phyloP scores from a whole-genome alignment of 2,113 vertebrate genomes.

The Hippocampus barbouri region DNA sequence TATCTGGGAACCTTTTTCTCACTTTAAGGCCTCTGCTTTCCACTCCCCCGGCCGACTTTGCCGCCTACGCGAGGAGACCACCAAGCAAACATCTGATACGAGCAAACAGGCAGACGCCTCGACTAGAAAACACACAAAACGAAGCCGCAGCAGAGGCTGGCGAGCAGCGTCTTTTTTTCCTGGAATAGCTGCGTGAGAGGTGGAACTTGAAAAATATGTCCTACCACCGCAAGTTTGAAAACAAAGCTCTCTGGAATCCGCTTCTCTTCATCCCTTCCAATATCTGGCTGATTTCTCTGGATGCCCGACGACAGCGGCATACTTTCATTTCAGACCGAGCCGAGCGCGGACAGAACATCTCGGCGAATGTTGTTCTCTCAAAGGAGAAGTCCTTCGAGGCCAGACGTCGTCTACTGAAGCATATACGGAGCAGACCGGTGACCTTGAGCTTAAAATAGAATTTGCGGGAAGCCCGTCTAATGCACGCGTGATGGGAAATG shows the following conservation, averaged over 20 bases:
- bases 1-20: constrained; percentile 14
- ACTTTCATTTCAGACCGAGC: constrained; percentile 17
- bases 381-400: neutral
- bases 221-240: constrained; percentile 63
- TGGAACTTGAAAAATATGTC: constrained; percentile 46
- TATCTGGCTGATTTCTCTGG: constrained; percentile 40
- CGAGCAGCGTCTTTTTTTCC: constrained; percentile 46
- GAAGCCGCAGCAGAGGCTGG: neutral
- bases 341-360: constrained; percentile 19
- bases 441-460: constrained; percentile 29
- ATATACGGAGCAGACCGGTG: constrained; percentile 8
- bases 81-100: too few relatives aligned
- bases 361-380: neutral
- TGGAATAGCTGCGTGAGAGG: constrained; percentile 53
- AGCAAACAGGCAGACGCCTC: neutral
- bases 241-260: constrained; percentile 62
- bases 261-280: constrained; percentile 16
- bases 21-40: constrained; percentile 41
- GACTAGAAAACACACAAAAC: neutral
- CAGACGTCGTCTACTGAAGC: neutral
- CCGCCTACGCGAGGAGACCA: constrained; percentile 36
- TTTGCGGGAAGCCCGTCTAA: constrained; percentile 41
- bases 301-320: constrained; percentile 34
- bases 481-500: constrained; percentile 59
- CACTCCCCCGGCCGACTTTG: constrained; percentile 52